A percentile compares a stretch with the other conserved stretches of the same genome.
These are phyloP conservation scores for Cirrhinus molitorella DNA, from an alignment of 2,797 vertebrate genomes.

Conservation along the genomic window DNA sequence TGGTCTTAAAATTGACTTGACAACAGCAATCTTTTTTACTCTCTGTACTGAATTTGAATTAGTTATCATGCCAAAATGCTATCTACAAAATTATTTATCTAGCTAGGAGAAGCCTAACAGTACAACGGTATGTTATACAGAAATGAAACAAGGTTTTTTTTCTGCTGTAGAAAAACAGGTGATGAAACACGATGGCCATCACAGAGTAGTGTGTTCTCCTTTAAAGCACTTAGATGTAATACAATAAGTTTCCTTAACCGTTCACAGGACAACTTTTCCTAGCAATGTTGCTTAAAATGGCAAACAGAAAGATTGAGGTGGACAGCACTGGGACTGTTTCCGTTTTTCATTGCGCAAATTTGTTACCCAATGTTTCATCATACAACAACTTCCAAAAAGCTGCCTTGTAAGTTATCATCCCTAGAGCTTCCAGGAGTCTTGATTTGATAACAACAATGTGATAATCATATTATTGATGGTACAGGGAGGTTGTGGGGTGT, in stretches of 20 bases:
- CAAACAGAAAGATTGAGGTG: not conserved
- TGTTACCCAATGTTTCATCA: constrained; percentile 18
- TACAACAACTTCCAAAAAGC: not conserved
- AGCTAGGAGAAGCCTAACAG: not conserved
- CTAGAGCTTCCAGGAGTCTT: constrained; percentile 3
- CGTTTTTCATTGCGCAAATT: not conserved
- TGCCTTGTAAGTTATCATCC: constrained; percentile 9
- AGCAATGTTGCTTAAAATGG: not conserved
- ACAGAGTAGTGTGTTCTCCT: not conserved
- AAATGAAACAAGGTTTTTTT: not conserved
- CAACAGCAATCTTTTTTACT: not conserved
- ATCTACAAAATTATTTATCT: not conserved
- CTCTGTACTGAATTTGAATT: not conserved
- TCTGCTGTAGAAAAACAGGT: not conserved
- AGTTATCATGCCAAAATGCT: not conserved
- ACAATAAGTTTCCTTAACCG: not conserved
- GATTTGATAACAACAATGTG: not conserved
- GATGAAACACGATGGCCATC: not conserved
- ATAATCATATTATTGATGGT: constrained; percentile 27
- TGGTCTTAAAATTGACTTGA: not conserved
- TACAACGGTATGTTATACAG: not conserved
- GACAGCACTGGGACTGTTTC: not conserved
- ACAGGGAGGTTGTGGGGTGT: constrained; percentile 13
- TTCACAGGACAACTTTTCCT: not conserved
- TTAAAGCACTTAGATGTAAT: not conserved